A percentile compares a stretch with the other conserved stretches of the same genome.
Evolutionary conservation across 2,113 vertebrate genomes (phyloP).

Genomic region (Solenodon paradoxus): DNA sequence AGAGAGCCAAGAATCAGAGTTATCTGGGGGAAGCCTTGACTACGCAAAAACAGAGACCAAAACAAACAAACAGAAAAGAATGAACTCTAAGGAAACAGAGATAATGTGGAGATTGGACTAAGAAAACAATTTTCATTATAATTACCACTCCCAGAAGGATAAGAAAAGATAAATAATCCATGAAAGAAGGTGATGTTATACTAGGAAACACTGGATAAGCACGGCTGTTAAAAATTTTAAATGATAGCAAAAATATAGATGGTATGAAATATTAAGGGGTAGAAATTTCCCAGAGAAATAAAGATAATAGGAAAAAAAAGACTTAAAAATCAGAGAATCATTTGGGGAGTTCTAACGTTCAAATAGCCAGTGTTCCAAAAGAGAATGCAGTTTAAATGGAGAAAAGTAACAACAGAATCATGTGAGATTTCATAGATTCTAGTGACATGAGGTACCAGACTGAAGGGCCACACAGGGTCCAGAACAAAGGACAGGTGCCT

Average conservation of each 20-base stretch:
- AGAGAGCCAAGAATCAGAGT: conserved; percentile 23
- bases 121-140: conserved; percentile 41
- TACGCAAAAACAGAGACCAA: conserved; percentile 44
- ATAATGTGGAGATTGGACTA: conserved; percentile 28
- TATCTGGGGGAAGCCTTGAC: conserved; percentile 41
- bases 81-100: conserved; percentile 63
- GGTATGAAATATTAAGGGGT: not conserved
- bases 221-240: conserved; percentile 20
- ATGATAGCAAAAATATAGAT: not conserved
- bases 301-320: not conserved
- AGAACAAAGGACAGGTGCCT: not conserved
- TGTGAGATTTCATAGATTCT: not conserved
- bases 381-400: not conserved
- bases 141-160: not conserved
- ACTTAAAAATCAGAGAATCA: not conserved
- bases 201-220: not conserved
- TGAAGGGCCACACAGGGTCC: not conserved
- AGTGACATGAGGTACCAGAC: not conserved
- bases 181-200: conserved; percentile 20
- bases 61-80: conserved; percentile 56
- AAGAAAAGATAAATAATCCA: conserved; percentile 1
- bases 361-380: not conserved
- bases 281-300: not conserved
- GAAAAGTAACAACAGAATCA: not conserved
- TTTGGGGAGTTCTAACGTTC: not conserved